These are phyloP conservation scores for Hybognathus amarus DNA, from an alignment of 2,797 vertebrate genomes.

Conservation along the genomic window DNA sequence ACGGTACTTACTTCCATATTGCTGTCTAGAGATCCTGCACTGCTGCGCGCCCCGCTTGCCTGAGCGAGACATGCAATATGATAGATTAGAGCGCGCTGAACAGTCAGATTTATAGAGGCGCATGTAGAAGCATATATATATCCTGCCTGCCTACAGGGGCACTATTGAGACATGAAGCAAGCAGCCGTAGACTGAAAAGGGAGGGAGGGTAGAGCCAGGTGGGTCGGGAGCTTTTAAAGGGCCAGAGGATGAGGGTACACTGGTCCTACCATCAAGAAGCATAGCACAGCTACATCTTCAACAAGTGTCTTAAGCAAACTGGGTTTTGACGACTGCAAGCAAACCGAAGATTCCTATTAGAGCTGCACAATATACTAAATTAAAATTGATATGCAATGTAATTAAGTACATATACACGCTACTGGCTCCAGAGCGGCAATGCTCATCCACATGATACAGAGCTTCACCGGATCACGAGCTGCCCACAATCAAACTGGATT, in stretches of 20 bases:
- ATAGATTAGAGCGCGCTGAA: conserved; percentile 88
- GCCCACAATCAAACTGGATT: neutral
- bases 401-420: neutral
- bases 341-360: neutral
- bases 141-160: conserved; percentile 60
- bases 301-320: neutral
- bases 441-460: neutral
- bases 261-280: conserved; percentile 6
- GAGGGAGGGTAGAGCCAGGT: neutral
- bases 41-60: conserved; percentile 99
- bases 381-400: neutral
- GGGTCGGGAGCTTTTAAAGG: conserved; percentile 40
- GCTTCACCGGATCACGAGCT: neutral
- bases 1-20: conserved; percentile 99
- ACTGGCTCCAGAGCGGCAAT: neutral
- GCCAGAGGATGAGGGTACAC: conserved; percentile 48
- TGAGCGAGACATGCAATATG: conserved; percentile 97
- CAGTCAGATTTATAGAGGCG: conserved; percentile 66
- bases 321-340: conserved; percentile 12
- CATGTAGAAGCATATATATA: conserved; percentile 63
- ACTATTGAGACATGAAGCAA: conserved; percentile 57
- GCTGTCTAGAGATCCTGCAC: conserved; percentile 99
- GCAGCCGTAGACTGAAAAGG: conserved; percentile 45
- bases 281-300: conserved; percentile 9
- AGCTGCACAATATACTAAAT: neutral